Conservation (phyloP, 2,888 invertebrate species). For the Melanophora roralis region DNA sequence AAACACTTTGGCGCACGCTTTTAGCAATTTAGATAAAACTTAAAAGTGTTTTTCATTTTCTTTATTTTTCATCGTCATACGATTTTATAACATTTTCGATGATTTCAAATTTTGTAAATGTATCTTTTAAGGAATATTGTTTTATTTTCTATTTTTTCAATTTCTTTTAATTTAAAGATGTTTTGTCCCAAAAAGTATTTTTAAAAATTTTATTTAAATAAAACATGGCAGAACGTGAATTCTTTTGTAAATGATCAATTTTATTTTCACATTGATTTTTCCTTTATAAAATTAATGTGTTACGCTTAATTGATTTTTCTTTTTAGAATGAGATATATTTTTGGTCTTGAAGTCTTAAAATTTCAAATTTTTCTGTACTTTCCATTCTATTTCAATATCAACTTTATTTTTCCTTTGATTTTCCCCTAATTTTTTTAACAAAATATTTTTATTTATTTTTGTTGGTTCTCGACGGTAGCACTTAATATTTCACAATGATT, state of each 20-base stretch:
- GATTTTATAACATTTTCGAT: slow-evolving; percentile 3
- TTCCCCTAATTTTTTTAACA: background rate
- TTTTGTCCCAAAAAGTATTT: no score
- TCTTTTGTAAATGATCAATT: no score
- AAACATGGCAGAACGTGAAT: no score
- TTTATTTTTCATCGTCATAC: slow-evolving; percentile 6
- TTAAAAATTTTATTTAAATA: no score
- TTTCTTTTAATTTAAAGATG: no score
- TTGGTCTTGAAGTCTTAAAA: background rate
- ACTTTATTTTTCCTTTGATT: background rate
- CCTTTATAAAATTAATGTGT: slow-evolving; percentile 17
- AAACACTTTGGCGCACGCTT: slow-evolving; percentile 61
- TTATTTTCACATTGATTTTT: background rate
- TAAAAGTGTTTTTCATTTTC: slow-evolving; percentile 39
- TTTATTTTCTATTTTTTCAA: background rate
- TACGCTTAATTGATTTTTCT: slow-evolving; percentile 40
- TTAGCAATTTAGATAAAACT: slow-evolving; percentile 56
- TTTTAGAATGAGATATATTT: slow-evolving; percentile 8
- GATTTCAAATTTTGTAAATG: background rate
- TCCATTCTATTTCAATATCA: background rate
- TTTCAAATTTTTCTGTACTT: slow-evolving; percentile 2
- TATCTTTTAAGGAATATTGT: background rate
- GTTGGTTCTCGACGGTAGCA: slow-evolving; percentile 49
- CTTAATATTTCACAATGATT: slow-evolving; percentile 56
- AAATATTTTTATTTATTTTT: background rate